Percentiles rank a stretch among this genome's conserved stretches.
Evolutionary conservation across 2,113 vertebrate genomes (phyloP).

Genomic region (Paradisaea rubra): DNA sequence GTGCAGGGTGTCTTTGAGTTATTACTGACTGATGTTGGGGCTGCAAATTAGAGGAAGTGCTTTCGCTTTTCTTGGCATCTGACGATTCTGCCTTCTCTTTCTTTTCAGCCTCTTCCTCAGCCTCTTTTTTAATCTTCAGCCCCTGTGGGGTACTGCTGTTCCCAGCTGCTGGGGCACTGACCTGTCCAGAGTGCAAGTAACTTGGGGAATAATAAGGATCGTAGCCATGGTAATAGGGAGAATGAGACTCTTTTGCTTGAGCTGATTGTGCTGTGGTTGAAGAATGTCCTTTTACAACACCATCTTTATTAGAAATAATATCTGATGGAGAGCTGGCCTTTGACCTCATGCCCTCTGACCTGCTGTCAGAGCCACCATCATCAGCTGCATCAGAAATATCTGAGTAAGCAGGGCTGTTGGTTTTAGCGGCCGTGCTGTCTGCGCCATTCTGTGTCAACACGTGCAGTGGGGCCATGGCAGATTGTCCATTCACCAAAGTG

Average conservation of each 20-base stretch:
- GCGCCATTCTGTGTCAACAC: conserved; percentile 75
- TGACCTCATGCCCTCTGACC: conserved; percentile 85
- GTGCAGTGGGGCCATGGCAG: conserved; percentile 71
- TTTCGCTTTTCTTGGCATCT: conserved; percentile 84
- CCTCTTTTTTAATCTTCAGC: conserved; percentile 87
- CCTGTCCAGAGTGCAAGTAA: conserved; percentile 86
- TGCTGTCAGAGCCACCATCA: conserved; percentile 90
- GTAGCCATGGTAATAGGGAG: conserved; percentile 90
- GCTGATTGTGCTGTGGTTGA: conserved; percentile 68
- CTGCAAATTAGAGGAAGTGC: conserved; percentile 69
- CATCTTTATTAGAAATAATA: conserved; percentile 77
- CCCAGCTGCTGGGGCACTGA: conserved; percentile 73
- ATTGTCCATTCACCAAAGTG: conserved; percentile 80
- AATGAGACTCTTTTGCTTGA: conserved; percentile 85
- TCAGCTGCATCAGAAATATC: conserved; percentile 97
- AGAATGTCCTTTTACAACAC: conserved; percentile 80
- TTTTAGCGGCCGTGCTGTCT: conserved; percentile 80
- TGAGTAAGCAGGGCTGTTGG: conserved; percentile 95
- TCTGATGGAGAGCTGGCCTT: conserved; percentile 86
- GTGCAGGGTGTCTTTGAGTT: conserved; percentile 91
- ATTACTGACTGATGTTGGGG: conserved; percentile 94
- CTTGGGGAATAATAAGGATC: conserved; percentile 93
- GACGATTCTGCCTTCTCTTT: conserved; percentile 77
- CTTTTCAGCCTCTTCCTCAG: conserved; percentile 80
- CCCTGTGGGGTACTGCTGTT: conserved; percentile 74